A percentile compares a stretch with the other conserved stretches of the same genome.
phyloP scores from a whole-genome alignment of 35 echinoderm and acorn worm species.

The Holothuria glaberrima region DNA sequence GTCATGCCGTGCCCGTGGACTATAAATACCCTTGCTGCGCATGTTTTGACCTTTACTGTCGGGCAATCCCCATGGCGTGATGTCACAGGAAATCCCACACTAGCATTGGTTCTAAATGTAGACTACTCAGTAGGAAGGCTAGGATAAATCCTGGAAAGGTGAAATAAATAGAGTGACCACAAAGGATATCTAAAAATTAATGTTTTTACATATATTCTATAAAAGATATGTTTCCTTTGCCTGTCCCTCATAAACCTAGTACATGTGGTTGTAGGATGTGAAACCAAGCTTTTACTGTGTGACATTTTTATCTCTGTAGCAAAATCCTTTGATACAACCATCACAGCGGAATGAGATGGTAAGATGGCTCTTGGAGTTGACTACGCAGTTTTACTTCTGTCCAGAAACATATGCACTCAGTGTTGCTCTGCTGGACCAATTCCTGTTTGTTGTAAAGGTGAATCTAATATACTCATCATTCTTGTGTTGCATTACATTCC shows the following conservation, averaged over 20 bases:
- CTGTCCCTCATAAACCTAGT: background rate
- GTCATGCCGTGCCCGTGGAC: no score
- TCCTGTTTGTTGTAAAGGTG: conserved; percentile 91
- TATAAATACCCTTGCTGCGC: no score
- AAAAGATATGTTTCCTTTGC: background rate
- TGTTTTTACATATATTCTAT: no score
- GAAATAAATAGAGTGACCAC: no score
- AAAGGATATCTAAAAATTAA: no score
- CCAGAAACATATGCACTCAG: conserved; percentile 86
- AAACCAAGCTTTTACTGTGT: no score
- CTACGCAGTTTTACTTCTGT: conserved; percentile 79
- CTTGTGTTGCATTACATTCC: background rate
- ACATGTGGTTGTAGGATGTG: background rate
- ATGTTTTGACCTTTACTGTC: no score
- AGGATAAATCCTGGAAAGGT: no score
- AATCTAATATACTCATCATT: background rate
- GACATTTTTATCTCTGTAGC: background rate
- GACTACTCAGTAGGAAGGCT: no score
- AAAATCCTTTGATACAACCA: conserved; percentile 72
- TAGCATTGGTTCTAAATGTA: no score
- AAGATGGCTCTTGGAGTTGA: conserved; percentile 82
- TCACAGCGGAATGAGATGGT: conserved; percentile 84
- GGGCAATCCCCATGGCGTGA: no score
- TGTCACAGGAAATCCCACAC: no score
- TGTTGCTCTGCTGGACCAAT: conserved; percentile 83